Evolutionary conservation across 2,888 invertebrate genomes (phyloP), one percentile per base, ranked within the genome.

Genomic region (Alviniconcha strummeri): DNA sequence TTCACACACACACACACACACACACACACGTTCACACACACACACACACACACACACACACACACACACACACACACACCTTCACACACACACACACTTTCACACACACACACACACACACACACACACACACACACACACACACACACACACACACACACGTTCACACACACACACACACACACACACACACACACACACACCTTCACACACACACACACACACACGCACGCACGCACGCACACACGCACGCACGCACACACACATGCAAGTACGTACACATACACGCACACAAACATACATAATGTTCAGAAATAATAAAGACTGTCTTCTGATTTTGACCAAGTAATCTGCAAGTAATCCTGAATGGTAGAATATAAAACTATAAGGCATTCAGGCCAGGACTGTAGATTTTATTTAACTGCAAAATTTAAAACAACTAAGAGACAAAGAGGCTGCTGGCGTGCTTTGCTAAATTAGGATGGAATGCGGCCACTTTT

Each of bases 11-110:
- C 67, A 83, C 75, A 83, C 80, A 69, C 69, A 81, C 77, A 77
- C 69, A 77, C 76, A 57, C 19, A 84, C 64, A 82, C 81, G 82
- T 77, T 78, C 77, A 84, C 77, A 64, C 71, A 84, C 78, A 78
- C 81, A 84, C 57, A 78, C 77, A 82, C 71, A 78, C 36, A 82
- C 36, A 71, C 55, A 56, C 54, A 60, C 17, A 75, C 54, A 54
- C 75, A 54, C 54, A 15, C 71, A 54, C n/a, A 69, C 80, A 69
- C 36, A 69, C 67, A 54, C 19, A 77, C 74, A 54, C 76, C 54
- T 67, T 67, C 55, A 67, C 56, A 54, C 77, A 69, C 76, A 77
- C 71, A 72, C 55, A 79, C 71, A 79, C 71, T 60, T 15, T 72
- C 72, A 79, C 78, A 60, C 78, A 60, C 36, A n/a, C 78, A 57